These are phyloP conservation scores for Dinomys branickii DNA, from an alignment of 2,113 vertebrate genomes.

Conservation along the genomic window DNA sequence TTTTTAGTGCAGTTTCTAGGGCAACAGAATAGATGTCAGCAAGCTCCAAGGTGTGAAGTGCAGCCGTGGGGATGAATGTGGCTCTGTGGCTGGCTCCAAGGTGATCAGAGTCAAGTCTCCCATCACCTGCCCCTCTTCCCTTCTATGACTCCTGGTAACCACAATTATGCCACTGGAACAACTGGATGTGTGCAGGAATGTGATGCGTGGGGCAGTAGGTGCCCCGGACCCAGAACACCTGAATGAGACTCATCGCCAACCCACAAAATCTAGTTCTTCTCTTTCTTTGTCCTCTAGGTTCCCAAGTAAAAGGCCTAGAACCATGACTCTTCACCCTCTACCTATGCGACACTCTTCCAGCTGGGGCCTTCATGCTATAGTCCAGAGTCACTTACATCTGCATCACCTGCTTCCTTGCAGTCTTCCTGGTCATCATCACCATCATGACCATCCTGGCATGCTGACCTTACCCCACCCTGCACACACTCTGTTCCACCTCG, in stretches of 20 bases:
- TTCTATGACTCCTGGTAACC: not conserved
- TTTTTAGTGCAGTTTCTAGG: not conserved
- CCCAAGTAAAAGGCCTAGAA: not conserved
- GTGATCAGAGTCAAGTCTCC: not conserved
- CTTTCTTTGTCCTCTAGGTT: not conserved
- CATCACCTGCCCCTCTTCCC: not conserved
- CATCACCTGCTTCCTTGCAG: not conserved
- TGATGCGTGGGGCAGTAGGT: accelerated
- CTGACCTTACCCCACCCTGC: not conserved
- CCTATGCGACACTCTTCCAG: not conserved
- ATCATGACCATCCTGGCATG: not conserved
- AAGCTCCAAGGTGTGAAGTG: not conserved
- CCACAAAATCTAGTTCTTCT: not conserved
- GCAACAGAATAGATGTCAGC: not conserved
- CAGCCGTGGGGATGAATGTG: not conserved
- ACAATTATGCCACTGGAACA: not conserved
- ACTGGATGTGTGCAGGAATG: not conserved
- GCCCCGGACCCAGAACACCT: too few relatives aligned
- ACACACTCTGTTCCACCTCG: not conserved
- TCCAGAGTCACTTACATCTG: too few relatives aligned
- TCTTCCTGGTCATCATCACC: not conserved
- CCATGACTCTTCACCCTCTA: not conserved
- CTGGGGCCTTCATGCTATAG: not conserved
- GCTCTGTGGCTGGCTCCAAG: not conserved
- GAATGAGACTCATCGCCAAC: not conserved